A percentile compares a stretch with the other conserved stretches of the same genome.
These are phyloP conservation scores for Trichosurus vulpecula DNA, from an alignment of 2,797 vertebrate species.

Conservation along the genomic window DNA sequence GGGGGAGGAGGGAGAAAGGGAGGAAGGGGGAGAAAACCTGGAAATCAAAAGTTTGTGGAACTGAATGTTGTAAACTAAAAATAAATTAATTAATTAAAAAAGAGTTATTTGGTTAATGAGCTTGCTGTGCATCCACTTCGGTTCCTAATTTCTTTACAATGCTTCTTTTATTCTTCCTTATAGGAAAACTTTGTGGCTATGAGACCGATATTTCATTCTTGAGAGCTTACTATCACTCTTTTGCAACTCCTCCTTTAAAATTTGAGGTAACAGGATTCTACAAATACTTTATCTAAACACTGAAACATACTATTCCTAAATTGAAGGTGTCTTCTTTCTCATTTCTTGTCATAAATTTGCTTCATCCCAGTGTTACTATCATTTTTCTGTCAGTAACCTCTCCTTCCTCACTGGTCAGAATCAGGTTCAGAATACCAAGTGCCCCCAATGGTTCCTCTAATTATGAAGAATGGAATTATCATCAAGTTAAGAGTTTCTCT, in stretches of 20 bases:
- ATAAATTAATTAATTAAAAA: no score
- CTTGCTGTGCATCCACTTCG: not conserved
- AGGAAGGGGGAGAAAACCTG: no score
- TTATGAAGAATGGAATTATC: not conserved
- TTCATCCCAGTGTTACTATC: not conserved
- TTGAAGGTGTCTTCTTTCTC: not conserved
- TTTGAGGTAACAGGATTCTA: not conserved
- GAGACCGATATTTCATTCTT: not conserved
- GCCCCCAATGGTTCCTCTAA: not conserved
- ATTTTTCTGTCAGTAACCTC: not conserved
- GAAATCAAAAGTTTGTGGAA: no score
- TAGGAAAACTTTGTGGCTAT: not conserved
- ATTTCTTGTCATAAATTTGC: not conserved
- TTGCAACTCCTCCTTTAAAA: not conserved
- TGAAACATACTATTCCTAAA: not conserved
- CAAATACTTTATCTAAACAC: not conserved
- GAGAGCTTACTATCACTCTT: not conserved
- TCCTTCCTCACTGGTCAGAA: not conserved
- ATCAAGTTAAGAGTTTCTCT: not conserved
- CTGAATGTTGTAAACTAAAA: no score
- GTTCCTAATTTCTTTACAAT: not conserved
- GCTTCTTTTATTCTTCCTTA: not conserved
- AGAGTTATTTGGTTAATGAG: not conserved
- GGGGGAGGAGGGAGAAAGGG: no score
- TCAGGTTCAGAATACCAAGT: not conserved